Evolutionary conservation across 92 coral and sea anemone species (phyloP), one percentile per base, ranked within the genome.

Genomic region (Zoanthus sociatus): DNA sequence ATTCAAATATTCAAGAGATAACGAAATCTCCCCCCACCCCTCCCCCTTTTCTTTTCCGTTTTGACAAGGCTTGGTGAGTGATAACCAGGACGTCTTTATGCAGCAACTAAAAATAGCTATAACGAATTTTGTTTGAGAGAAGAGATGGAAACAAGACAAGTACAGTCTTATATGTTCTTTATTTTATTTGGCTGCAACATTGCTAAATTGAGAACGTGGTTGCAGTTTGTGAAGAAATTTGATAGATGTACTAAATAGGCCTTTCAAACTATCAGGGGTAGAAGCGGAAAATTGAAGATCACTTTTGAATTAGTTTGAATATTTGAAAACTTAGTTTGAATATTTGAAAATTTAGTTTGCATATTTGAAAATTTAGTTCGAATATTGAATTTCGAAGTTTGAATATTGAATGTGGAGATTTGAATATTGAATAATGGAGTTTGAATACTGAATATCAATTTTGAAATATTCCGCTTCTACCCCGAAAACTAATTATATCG

Each of bases 41-140:
- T 63, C 69, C 21, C 69, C 69, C 30, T 63, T 20, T 63, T 63
- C 69, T 7, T 63, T 63, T 63, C 69, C 69, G 69, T 63, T 12
- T 63, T 63, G 69, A 63, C 69, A 63, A 63, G 69, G 69, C 69
- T 63, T 20, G 69, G 69, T 30, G 69, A 16, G 74, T 69, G 74
- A 69, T 69, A 69, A 69, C 5, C 74, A 69, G 47, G 74, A 69
- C 74, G 46, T 69, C 74, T 69, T 69, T 68, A 69, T 69, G 74
- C 74, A 69, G 46, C 74, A 69, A 69, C 74, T 69, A n/a, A 69
- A 69, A 26, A 63, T n/a, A 69, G 46, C 74, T 69, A 30, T 33
- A 69, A 69, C 74, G 74, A 69, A 69, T 69, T 18, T 31, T 69
- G 74, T 69, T 69, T 69, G 45, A 69, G 74, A 31, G 69, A 9